Conservation (phyloP, 2,113 vertebrate species). For the Scatophagus argus region DNA sequence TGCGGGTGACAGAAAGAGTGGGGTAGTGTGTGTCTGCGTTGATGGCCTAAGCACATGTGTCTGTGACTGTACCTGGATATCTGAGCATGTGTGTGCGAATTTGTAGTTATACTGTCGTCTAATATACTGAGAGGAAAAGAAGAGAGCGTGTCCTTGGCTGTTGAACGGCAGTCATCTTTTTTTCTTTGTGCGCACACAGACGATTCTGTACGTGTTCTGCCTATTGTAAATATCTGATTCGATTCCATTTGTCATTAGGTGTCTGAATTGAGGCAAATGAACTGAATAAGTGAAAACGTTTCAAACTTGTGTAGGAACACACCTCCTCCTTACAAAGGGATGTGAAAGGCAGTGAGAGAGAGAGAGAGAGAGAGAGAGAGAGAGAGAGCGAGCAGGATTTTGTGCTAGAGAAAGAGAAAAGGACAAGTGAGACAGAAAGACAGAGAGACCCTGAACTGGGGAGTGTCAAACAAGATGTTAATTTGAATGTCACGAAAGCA, state of each 20-base stretch:
- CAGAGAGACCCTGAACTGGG: conserved; percentile 25
- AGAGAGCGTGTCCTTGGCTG: conserved; percentile 66
- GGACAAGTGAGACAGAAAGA: conserved; percentile 39
- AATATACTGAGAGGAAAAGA: conserved; percentile 39
- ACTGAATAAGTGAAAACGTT: conserved; percentile 43
- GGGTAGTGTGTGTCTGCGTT: conserved; percentile 27
- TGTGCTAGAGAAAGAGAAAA: conserved; percentile 22
- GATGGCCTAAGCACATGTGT: conserved; percentile 47
- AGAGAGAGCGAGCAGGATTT: conserved; percentile 16
- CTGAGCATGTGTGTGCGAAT: conserved; percentile 39
- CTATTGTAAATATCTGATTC: conserved; percentile 73
- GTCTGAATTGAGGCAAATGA: conserved; percentile 48
- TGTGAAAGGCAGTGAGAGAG: conserved; percentile 26
- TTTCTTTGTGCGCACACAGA: conserved; percentile 49
- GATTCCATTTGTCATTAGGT: conserved; percentile 58
- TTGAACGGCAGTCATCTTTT: conserved; percentile 66
- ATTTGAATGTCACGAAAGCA: conserved; percentile 44
- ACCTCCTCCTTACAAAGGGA: conserved; percentile 43
- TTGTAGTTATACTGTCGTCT: conserved; percentile 33
- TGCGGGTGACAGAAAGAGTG: conserved; percentile 9
- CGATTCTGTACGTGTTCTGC: conserved; percentile 35
- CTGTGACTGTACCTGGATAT: conserved; percentile 42
- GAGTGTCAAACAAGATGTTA: conserved; percentile 25
- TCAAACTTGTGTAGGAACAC: conserved; percentile 35
- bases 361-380: conserved; percentile 42